Percentiles rank a stretch among this genome's conserved stretches.
These are phyloP conservation scores for Ictidomys tridecemlineatus DNA, from an alignment of 2,113 vertebrate genomes.

Conservation along the genomic window DNA sequence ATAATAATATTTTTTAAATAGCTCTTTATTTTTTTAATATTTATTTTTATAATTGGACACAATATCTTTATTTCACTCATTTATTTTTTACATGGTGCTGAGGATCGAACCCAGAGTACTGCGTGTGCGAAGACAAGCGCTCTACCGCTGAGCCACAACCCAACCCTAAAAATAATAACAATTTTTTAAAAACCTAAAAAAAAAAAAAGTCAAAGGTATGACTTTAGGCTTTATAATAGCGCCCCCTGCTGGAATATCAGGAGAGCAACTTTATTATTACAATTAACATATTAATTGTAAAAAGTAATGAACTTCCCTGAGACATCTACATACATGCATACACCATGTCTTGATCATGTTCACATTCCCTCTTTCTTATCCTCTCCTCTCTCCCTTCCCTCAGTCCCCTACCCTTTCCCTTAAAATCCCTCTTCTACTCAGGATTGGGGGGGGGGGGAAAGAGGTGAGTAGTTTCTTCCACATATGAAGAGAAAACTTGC, in stretches of 20 bases:
- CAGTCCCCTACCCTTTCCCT: neutral
- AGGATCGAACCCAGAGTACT: no score
- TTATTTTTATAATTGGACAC: no score
- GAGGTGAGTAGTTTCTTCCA: neutral
- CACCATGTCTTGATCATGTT: neutral
- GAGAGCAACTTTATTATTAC: neutral
- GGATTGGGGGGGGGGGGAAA: neutral
- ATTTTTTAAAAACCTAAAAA: no score
- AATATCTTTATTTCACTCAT: no score
- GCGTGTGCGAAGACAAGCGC: no score
- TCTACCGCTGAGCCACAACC: no score
- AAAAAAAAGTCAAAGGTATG: no score
- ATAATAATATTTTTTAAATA: no score
- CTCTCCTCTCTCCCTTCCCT: neutral
- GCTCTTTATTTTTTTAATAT: no score
- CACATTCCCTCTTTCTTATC: neutral
- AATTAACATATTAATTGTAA: neutral
- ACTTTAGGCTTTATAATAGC: conserved; percentile 39
- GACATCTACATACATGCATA: neutral
- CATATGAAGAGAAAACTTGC: neutral
- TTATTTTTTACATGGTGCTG: no score
- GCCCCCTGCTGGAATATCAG: conserved; percentile 69
- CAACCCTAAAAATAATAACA: no score
- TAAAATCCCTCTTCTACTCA: neutral
- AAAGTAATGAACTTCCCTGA: neutral